These are phyloP conservation scores for Buteo buteo DNA, from an alignment of 2,113 vertebrate genomes.

Conservation along the genomic window DNA sequence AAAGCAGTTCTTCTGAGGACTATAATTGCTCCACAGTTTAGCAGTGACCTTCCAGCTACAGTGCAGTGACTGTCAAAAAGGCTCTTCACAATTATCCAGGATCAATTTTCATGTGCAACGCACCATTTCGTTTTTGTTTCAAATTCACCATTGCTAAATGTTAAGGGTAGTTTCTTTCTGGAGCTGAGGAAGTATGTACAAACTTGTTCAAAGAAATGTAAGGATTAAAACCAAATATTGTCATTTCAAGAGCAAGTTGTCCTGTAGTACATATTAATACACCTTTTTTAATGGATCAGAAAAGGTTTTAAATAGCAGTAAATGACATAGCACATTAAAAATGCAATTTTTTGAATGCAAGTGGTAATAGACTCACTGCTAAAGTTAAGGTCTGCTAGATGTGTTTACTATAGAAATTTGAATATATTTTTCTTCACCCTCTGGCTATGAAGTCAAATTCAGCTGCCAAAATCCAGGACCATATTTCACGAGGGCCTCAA, in stretches of 20 bases:
- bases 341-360: neutral
- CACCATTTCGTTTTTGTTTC: neutral
- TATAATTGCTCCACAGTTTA: neutral
- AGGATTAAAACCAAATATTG: neutral
- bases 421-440: conserved; percentile 1
- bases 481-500: neutral
- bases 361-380: neutral
- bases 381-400: neutral
- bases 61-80: neutral
- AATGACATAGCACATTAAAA: conserved; percentile 2
- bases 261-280: neutral
- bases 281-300: neutral
- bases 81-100: neutral
- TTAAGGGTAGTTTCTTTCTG: neutral
- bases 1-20: neutral
- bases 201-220: neutral
- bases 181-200: neutral
- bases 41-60: neutral
- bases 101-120: neutral
- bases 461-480: neutral
- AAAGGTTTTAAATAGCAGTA: neutral
- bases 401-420: conserved; percentile 15
- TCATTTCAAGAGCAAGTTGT: neutral
- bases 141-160: neutral
- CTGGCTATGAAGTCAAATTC: neutral